These are phyloP conservation scores for Panthera leo DNA, from an alignment of 2,113 vertebrate genomes.

Conservation along the genomic window DNA sequence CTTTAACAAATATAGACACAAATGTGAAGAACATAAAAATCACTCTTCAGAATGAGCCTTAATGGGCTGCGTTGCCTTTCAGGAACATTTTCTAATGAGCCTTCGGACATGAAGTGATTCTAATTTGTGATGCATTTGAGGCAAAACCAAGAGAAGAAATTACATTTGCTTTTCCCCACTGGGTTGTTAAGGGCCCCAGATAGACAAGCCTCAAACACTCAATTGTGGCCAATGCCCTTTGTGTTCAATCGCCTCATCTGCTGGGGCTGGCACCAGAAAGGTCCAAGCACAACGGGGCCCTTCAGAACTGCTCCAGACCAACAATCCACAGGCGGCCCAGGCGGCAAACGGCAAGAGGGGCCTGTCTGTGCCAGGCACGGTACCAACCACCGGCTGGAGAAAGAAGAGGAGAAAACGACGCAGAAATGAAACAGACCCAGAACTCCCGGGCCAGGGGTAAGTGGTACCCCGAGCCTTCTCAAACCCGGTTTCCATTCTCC, in stretches of 20 bases:
- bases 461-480: not conserved
- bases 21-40: constrained; percentile 75
- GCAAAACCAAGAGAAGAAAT: constrained; percentile 71
- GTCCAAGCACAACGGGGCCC: not conserved
- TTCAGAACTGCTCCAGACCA: not conserved
- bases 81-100: constrained; percentile 78
- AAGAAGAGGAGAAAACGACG: not conserved
- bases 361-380: fast-evolving
- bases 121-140: constrained; percentile 74
- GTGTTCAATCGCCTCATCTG: not conserved
- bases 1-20: constrained; percentile 77
- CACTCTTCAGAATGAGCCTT: constrained; percentile 71
- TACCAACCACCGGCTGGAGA: not conserved
- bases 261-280: not conserved
- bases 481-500: not conserved
- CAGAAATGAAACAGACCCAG: not conserved
- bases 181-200: constrained; percentile 40
- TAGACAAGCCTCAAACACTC: not conserved
- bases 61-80: constrained; percentile 68
- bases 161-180: constrained; percentile 58
- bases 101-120: constrained; percentile 70
- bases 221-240: not conserved
- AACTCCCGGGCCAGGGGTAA: fast-evolving
- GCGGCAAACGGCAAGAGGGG: not conserved
- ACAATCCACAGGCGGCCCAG: not conserved